Evolutionary conservation across 2,797 vertebrate genomes (phyloP), one percentile per base, ranked within the genome.

Genomic region (Saxicola maurus): DNA sequence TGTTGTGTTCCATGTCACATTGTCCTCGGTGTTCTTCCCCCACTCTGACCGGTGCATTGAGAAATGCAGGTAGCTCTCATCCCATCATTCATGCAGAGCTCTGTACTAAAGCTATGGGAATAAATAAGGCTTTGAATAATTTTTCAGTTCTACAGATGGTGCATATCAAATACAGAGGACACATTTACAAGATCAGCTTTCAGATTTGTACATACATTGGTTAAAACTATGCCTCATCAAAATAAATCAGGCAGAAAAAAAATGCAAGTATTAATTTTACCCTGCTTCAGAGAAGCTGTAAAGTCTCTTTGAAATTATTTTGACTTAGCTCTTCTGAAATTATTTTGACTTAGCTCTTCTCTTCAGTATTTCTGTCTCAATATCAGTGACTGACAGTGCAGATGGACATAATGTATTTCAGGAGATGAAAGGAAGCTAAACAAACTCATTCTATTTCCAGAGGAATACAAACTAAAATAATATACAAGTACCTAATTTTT

Each of bases 161-260:
- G 3, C 45, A 9, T 60, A 28, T 80, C 30, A 52, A 62, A 51
- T 61, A 59, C 7, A 68, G 30, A 72, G 42, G 27, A 67, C 49
- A 21, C n/a, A 15, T 86, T 79, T 76, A 14, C 17, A 65, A 59
- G 48, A 42, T 74, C 68, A 52, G 24, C 24, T 62, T 85, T 86
- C 0, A 0, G 31, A 31, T 55, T 23, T 25, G 14, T 65, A 14
- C 0, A 0, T 55, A 28, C 10, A 6, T 28, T 48, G 40, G 24
- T 81, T 82, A 72, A 71, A 87, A 61, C 8, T 48, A 42, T 2
- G 2, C 14, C 14, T 60, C 30, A 60, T 80, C 19, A 49, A 48
- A 85, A 61, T 74, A 57, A 83, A 30, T 79, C 64, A 60, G 27
- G 46, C 66, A 62, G 82, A 89, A 83, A 37, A 83, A 37, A 10